Percentiles rank a stretch among this genome's conserved stretches.
phyloP scores from a whole-genome alignment of 2,797 vertebrate genomes.

The Sibirionetta formosa region DNA sequence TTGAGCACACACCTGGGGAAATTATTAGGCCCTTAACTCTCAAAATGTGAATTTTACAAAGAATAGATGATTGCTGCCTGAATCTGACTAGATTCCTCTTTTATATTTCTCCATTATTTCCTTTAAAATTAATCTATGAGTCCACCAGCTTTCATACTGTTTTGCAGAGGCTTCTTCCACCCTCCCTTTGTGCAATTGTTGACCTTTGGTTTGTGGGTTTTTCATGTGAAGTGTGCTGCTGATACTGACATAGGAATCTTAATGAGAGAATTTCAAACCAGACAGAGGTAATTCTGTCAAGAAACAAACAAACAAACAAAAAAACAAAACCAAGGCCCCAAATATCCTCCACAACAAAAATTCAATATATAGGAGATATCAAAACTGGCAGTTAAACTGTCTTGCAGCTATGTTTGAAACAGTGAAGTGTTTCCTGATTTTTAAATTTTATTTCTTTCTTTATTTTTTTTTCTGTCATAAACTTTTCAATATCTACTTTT shows the following conservation, averaged over 20 bases:
- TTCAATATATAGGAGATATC: neutral
- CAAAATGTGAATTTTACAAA: neutral
- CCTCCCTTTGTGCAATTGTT: neutral
- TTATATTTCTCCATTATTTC: neutral
- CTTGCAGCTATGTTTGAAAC: neutral
- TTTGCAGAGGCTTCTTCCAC: neutral
- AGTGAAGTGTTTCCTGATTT: neutral
- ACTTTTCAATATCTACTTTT: neutral
- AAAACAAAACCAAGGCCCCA: rapidly evolving
- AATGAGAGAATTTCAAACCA: neutral
- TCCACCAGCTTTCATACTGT: neutral
- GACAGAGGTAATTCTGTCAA: neutral
- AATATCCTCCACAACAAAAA: neutral
- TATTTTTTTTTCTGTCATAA: neutral
- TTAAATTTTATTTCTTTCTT: neutral
- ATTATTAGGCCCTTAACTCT: neutral
- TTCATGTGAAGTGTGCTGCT: neutral
- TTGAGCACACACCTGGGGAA: neutral
- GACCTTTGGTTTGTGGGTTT: neutral
- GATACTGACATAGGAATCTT: neutral
- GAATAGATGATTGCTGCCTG: neutral
- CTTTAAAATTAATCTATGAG: neutral
- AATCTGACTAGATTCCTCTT: neutral
- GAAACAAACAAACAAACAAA: rapidly evolving
- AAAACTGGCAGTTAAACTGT: neutral